Percentiles rank a stretch among this genome's conserved stretches.
Evolutionary conservation across 2,113 vertebrate genomes (phyloP).

Genomic region (Rana temporaria): DNA sequence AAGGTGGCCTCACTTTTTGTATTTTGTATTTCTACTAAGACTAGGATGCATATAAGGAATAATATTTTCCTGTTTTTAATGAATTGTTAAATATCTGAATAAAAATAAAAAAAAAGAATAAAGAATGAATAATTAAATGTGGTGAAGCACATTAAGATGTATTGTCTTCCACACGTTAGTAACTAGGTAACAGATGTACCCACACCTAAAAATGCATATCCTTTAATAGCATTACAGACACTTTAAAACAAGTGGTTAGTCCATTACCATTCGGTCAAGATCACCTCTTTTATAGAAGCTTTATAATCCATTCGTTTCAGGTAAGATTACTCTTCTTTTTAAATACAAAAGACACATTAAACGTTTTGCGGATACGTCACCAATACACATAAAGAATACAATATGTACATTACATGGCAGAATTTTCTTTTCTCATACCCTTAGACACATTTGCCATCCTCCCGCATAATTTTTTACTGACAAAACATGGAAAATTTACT

Average conservation of each 20-base stretch:
- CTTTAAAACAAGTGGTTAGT: conserved; percentile 9
- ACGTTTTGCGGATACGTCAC: neutral
- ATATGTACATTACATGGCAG: too few relatives aligned
- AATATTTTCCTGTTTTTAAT: too few relatives aligned
- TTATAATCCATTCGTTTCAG: conserved; percentile 27
- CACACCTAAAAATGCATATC: conserved; percentile 33
- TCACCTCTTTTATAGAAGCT: conserved; percentile 20
- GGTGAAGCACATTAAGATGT: conserved; percentile 1
- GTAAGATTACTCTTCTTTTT: neutral
- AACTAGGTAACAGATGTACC: conserved; percentile 47
- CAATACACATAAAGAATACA: neutral
- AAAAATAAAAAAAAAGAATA: too few relatives aligned
- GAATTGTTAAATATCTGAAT: too few relatives aligned
- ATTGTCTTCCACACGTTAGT: conserved; percentile 38
- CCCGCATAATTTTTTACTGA: too few relatives aligned
- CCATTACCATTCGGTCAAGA: conserved; percentile 17
- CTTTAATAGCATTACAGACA: conserved; percentile 21
- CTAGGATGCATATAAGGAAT: too few relatives aligned
- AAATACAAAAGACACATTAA: conserved; percentile 3
- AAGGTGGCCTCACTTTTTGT: too few relatives aligned
- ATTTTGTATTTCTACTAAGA: too few relatives aligned
- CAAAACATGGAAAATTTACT: too few relatives aligned
- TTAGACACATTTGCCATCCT: too few relatives aligned
- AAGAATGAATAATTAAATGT: too few relatives aligned
- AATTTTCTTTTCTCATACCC: too few relatives aligned